Base-by-base conservation (phyloP, 2,797 vertebrate species). In the Microctenopoma lineatum region DNA sequence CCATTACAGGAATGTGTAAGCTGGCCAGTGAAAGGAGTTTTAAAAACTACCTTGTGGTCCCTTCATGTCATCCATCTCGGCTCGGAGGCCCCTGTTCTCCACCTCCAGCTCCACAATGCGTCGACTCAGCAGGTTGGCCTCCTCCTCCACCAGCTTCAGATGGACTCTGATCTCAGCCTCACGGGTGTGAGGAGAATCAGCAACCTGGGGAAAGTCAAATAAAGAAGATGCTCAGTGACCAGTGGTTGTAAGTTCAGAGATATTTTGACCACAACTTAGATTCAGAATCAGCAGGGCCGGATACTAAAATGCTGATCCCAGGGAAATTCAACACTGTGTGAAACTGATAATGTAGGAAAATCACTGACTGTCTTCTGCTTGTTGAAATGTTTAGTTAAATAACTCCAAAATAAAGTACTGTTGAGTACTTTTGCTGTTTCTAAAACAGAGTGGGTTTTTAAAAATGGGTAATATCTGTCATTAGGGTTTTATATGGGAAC, bases 71-170 rank as follows among this genome's bases (percentile, higher is more conserved):
- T 98, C 96, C 98, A 99, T 98, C 92, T 99, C 98, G 0, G 97
- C 97, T 18, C 96, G 93, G 50, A 99, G 91, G 4, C 98, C 98
- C 0, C 98, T 93, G 93, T 98, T 99, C 81, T 99, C 98, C 85
- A 99, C 97, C 92, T 99, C 98, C 81, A 99, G 94, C 89, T 99
- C 98, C 77, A 99, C 97, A 0, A 98, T 99, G 70, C 96, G 93
- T 38, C 97, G 93, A 83, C 98, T 99, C 65, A 99, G 91, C 80
- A 99, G 93, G 90, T 98, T 99, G 85, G 98, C 97, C 80, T 99
- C 98, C 80, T 99, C 98, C 84, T 99, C 98, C 34, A 99, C 98
- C 77, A 99, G 94, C 92, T 97, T 98, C 65, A 99, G 91, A 61
- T 98, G 98, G 56, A 96, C 95, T 77, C 96, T 96, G 77, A 99